Conservation (phyloP, 2,797 vertebrate species). For the Takifugu rubripes region DNA sequence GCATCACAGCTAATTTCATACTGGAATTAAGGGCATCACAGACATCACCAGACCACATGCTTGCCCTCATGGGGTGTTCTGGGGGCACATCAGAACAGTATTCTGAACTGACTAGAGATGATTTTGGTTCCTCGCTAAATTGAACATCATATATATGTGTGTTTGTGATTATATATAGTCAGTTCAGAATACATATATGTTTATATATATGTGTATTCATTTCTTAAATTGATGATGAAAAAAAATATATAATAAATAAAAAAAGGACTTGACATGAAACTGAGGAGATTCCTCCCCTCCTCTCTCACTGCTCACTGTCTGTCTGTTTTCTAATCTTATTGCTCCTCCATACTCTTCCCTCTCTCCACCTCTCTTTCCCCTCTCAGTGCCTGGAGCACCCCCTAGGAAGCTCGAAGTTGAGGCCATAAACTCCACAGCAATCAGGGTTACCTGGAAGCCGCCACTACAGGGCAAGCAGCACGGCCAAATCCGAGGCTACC, state of each 20-base stretch:
- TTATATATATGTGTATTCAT: no score
- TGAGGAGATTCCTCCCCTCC: constrained; percentile 28
- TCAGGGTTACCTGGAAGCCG: constrained; percentile 91
- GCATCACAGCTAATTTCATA: constrained; percentile 63
- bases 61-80: constrained; percentile 32
- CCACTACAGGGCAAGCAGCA: constrained; percentile 90
- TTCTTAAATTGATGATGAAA: no score
- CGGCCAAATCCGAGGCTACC: constrained; percentile 93
- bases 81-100: constrained; percentile 12
- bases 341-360: background rate
- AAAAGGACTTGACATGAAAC: constrained; percentile 17
- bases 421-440: constrained; percentile 88
- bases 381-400: constrained; percentile 82
- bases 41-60: constrained; percentile 43
- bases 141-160: constrained; percentile 11
- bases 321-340: background rate
- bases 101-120: constrained; percentile 20
- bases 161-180: no score
- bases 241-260: constrained; percentile 17
- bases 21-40: constrained; percentile 62
- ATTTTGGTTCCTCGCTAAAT: constrained; percentile 34
- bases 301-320: background rate
- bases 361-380: background rate
- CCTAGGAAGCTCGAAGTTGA: constrained; percentile 90
- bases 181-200: constrained; percentile 3